phyloP scores from a whole-genome alignment of 37 sponge, comb jelly and placozoan genomes.

The Haliclona indistincta region DNA sequence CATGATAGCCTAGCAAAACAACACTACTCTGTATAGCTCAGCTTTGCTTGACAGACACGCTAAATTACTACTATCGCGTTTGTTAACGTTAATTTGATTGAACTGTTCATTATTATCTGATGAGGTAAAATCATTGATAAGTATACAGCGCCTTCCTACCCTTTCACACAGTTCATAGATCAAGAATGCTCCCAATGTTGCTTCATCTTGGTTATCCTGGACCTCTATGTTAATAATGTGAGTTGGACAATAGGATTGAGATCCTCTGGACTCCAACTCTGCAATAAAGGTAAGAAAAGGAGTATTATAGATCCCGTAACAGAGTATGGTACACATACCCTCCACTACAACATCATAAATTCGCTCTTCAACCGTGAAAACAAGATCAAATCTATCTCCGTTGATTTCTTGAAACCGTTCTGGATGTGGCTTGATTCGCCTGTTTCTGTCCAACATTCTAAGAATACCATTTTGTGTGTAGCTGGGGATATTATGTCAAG shows the following conservation, averaged over 20 bases:
- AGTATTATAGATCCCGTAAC: not conserved
- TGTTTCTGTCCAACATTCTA: slow-evolving; percentile 97
- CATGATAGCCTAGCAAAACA: too few species aligned
- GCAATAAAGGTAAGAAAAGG: not conserved
- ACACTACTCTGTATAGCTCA: too few species aligned
- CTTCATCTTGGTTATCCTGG: slow-evolving; percentile 98
- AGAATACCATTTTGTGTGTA: slow-evolving; percentile 98
- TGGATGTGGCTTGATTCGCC: slow-evolving; percentile 85
- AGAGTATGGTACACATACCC: slow-evolving; percentile 39
- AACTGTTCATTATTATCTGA: too few species aligned
- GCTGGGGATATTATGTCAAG: slow-evolving; percentile 25
- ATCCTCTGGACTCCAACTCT: slow-evolving; percentile 58
- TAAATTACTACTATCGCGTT: too few species aligned
- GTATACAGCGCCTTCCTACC: slow-evolving; percentile 44
- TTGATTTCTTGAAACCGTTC: slow-evolving; percentile 86
- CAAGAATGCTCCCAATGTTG: slow-evolving; percentile 91
- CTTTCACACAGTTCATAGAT: slow-evolving; percentile 85
- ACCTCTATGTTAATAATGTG: slow-evolving; percentile 94
- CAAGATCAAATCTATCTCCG: slow-evolving; percentile 77
- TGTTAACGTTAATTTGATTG: too few species aligned
- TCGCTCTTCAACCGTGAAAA: slow-evolving; percentile 94
- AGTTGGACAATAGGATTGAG: slow-evolving; percentile 51
- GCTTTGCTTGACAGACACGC: too few species aligned
- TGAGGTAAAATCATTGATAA: too few species aligned
- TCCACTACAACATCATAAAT: slow-evolving; percentile 95